Evolutionary conservation across 2,113 vertebrate genomes (phyloP), one percentile per base, ranked within the genome.

Genomic region (Blennius ocellaris): DNA sequence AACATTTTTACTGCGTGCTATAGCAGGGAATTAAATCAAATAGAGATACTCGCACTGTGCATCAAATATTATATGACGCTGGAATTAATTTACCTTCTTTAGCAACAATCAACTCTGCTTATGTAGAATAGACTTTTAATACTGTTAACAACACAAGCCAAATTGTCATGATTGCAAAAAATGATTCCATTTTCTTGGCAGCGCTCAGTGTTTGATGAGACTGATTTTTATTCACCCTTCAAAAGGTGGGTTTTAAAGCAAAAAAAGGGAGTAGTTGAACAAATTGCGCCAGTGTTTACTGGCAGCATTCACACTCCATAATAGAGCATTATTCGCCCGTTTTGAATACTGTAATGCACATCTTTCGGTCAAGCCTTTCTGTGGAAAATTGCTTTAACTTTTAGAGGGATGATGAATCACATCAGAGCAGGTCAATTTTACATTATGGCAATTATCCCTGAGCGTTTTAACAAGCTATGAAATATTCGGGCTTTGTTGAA

Each of bases 381-480:
- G 92, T 93, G 93, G 95, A 94, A 98, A 98, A 99, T 99, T 98
- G 97, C 97, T 96, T 98, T 97, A 98, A 98, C 96, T 97, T 99
- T 97, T 97, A 97, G 96, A 97, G 93, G 93, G 94, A 94, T 93
- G 84, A 94, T 95, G 96, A 95, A 96, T 98, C 96, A 95, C 95
- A 93, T 93, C 91, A 92, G 93, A 95, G 94, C 93, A 93, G 94
- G 93, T 95, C 94, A 97, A 96, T 98, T 95, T 97, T 96, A 95
- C 95, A 93, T 94, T 95, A 79, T 84, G 95, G 95, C 94, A 94
- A 97, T 97, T 96, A 97, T 94, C 93, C 86, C 93, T 90, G 95
- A 94, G 95, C 96, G 94, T 96, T 96, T 96, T 96, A 97, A 96
- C 95, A 96, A 95, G 93, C 94, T 91, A 90, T 92, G 94, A 92